phyloP scores from a whole-genome alignment of 2,797 vertebrate species.

The Bufotes viridis region DNA sequence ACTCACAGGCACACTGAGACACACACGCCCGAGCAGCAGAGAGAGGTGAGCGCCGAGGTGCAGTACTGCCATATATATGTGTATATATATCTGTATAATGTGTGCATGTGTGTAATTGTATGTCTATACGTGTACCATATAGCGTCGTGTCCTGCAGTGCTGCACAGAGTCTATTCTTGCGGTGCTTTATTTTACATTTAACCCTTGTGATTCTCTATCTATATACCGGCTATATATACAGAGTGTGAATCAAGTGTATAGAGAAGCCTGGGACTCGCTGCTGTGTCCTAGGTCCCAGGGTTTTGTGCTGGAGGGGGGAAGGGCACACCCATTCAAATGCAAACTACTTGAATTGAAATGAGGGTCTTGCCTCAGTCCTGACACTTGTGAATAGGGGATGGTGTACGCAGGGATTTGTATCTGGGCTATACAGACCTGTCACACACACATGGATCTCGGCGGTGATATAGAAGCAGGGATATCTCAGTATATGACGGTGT shows the following conservation, averaged over 20 bases:
- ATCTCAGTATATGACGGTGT: neutral
- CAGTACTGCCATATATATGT: conserved; percentile 7
- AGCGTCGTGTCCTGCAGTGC: too few relatives aligned
- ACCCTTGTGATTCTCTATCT: neutral
- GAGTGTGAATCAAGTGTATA: neutral
- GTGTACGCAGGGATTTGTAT: conserved; percentile 7
- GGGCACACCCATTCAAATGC: conserved; percentile 54
- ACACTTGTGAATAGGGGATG: conserved; percentile 30
- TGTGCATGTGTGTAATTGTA: neutral
- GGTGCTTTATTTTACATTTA: neutral
- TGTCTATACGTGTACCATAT: too few relatives aligned
- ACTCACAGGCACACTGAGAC: conserved; percentile 12
- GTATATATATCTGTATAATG: neutral
- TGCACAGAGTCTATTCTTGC: neutral
- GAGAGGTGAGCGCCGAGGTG: conserved; percentile 20
- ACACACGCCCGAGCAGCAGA: conserved; percentile 31
- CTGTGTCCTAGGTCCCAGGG: conserved; percentile 22
- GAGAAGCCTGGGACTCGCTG: neutral
- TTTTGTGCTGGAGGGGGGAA: conserved; percentile 39
- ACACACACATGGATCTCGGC: neutral
- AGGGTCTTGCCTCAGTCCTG: neutral
- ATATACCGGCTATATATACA: neutral
- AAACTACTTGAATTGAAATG: conserved; percentile 45
- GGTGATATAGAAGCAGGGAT: neutral
- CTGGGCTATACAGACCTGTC: neutral